phyloP scores from a whole-genome alignment of 2,797 vertebrate genomes.

The Novumbra hubbsi region DNA sequence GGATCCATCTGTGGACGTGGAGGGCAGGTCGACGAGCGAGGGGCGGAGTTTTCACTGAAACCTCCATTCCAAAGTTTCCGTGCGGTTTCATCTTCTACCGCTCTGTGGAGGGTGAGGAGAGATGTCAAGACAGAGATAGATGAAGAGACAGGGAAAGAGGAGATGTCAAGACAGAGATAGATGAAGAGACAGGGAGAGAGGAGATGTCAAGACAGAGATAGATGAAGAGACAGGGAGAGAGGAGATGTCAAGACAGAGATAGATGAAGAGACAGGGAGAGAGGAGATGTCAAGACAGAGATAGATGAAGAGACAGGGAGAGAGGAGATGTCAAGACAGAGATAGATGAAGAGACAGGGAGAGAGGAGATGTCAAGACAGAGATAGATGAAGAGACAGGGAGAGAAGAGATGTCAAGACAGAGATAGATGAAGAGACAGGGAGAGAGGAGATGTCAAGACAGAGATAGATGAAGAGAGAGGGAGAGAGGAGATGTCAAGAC shows the following conservation, averaged over 20 bases:
- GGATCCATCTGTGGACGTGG: slow-evolving; percentile 3
- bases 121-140: neutral
- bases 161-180: neutral
- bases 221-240: slow-evolving; percentile 10
- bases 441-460: too few species aligned
- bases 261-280: slow-evolving; percentile 4
- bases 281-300: too few species aligned
- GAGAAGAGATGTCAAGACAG: too few species aligned
- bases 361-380: too few species aligned
- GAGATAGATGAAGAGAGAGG: too few species aligned
- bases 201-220: neutral
- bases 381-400: too few species aligned
- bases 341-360: too few species aligned
- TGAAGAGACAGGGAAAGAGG: slow-evolving; percentile 8
- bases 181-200: slow-evolving; percentile 8
- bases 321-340: too few species aligned
- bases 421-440: too few species aligned
- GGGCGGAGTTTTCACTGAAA: slow-evolving; percentile 10
- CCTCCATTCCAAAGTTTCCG: slow-evolving; percentile 15
- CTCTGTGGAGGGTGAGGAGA: neutral
- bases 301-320: too few species aligned
- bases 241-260: neutral
- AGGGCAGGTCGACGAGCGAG: neutral
- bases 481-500: too few species aligned
- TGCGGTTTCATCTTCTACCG: slow-evolving; percentile 33